Evolutionary conservation across 2,888 invertebrate genomes (phyloP).

Genomic region (Carcina quercana): DNA sequence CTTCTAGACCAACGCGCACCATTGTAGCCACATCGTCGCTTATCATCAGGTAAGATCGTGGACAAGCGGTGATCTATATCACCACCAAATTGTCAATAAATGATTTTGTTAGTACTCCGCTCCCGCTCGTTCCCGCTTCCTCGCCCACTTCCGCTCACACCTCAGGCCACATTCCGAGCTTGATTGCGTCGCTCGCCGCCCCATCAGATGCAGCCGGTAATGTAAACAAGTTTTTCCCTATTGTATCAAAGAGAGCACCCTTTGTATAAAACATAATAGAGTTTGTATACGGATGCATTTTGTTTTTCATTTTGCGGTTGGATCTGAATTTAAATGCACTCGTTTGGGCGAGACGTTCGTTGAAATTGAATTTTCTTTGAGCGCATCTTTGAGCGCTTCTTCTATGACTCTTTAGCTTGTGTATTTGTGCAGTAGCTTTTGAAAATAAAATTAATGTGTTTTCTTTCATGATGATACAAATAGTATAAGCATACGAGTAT

Average conservation of each 20-base stretch:
- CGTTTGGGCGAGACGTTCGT: conserved; percentile 8
- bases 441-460: too few species aligned
- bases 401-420: too few species aligned
- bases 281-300: conserved; percentile 26
- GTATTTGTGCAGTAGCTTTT: too few species aligned
- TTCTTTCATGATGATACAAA: too few species aligned
- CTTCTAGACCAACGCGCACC: too few species aligned
- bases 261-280: conserved; percentile 45
- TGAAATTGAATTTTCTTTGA: conserved; percentile 19
- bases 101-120: too few species aligned
- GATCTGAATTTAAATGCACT: conserved; percentile 26
- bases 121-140: not conserved
- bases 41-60: too few species aligned
- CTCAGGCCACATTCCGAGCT: conserved; percentile 14
- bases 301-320: conserved; percentile 22
- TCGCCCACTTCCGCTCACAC: conserved; percentile 15
- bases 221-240: conserved; percentile 50
- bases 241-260: conserved; percentile 40
- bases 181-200: conserved; percentile 34
- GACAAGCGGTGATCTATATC: too few species aligned
- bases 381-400: too few species aligned
- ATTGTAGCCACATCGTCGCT: too few species aligned
- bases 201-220: conserved; percentile 49
- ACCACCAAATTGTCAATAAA: too few species aligned
- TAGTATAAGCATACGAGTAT: too few species aligned